Percentiles rank a stretch among this genome's conserved stretches.
Conservation (phyloP, 2,888 invertebrate genomes). For the Choreutis nemorana region DNA sequence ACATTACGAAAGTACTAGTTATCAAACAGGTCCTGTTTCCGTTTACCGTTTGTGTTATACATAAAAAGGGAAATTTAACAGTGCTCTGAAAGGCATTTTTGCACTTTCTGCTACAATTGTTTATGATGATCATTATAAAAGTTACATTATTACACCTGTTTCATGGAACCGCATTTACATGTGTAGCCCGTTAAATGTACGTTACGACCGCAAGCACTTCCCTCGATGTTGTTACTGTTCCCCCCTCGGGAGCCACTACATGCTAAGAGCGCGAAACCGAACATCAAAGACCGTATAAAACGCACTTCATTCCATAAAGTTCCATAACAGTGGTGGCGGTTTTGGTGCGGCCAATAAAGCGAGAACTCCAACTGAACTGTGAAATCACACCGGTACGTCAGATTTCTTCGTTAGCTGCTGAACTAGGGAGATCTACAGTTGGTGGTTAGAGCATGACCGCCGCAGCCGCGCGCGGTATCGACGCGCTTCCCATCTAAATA, state of each 20-base stretch:
- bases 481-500: constrained; percentile 54
- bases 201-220: constrained; percentile 38
- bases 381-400: background rate
- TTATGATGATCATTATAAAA: background rate
- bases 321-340: constrained; percentile 44
- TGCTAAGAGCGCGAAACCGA: constrained; percentile 48
- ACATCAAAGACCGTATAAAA: constrained; percentile 58
- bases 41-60: no score
- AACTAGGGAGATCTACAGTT: constrained; percentile 22
- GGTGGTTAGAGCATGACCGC: constrained; percentile 36
- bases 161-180: constrained; percentile 23
- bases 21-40: no score
- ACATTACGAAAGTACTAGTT: no score
- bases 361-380: constrained; percentile 22
- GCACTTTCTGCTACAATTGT: constrained; percentile 6
- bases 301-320: constrained; percentile 56
- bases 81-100: constrained; percentile 48
- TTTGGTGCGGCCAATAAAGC: constrained; percentile 30
- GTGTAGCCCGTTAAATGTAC: constrained; percentile 25
- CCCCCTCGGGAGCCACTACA: constrained; percentile 45
- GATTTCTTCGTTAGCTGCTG: background rate
- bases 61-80: constrained; percentile 51
- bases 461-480: constrained; percentile 42
- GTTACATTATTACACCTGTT: background rate
- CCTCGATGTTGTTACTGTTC: constrained; percentile 41